Evolutionary conservation across 2,797 vertebrate genomes (phyloP).

Genomic region (Spinus pinus): DNA sequence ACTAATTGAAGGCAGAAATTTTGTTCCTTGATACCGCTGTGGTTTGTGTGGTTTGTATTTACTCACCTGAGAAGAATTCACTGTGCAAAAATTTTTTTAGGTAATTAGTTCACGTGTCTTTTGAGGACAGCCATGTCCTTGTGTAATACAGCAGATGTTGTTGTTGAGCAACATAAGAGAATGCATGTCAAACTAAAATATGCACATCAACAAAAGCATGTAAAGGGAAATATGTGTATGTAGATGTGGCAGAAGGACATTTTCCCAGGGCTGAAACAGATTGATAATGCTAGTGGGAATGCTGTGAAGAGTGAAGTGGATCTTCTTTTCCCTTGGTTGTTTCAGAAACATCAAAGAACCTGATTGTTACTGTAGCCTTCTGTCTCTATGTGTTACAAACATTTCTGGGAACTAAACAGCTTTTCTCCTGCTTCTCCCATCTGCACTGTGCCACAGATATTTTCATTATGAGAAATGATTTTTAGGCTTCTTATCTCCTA

Average conservation of each 20-base stretch:
- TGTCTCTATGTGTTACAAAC: background rate
- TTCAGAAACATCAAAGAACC: background rate
- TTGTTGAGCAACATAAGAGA: slow-evolving; percentile 47
- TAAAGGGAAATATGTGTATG: slow-evolving; percentile 11
- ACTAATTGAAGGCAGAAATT: background rate
- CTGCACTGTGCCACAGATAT: background rate
- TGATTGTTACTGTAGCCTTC: background rate
- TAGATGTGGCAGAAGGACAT: background rate
- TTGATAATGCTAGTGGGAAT: background rate
- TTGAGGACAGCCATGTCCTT: slow-evolving; percentile 21
- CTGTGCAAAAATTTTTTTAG: background rate
- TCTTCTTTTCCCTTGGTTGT: background rate
- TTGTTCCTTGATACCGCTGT: background rate
- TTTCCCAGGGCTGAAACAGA: slow-evolving; percentile 33
- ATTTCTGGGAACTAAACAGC: background rate
- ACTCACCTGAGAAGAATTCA: slow-evolving; percentile 47
- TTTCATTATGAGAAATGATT: background rate
- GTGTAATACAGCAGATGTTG: slow-evolving; percentile 50
- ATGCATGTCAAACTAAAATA: slow-evolving; percentile 57
- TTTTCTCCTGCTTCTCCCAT: background rate
- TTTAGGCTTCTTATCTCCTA: background rate
- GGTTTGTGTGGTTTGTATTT: slow-evolving; percentile 1
- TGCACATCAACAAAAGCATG: slow-evolving; percentile 6
- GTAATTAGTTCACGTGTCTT: slow-evolving; percentile 24
- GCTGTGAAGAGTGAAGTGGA: background rate